phyloP scores from a whole-genome alignment of 2,113 vertebrate genomes.

The Corynorhinus townsendii region DNA sequence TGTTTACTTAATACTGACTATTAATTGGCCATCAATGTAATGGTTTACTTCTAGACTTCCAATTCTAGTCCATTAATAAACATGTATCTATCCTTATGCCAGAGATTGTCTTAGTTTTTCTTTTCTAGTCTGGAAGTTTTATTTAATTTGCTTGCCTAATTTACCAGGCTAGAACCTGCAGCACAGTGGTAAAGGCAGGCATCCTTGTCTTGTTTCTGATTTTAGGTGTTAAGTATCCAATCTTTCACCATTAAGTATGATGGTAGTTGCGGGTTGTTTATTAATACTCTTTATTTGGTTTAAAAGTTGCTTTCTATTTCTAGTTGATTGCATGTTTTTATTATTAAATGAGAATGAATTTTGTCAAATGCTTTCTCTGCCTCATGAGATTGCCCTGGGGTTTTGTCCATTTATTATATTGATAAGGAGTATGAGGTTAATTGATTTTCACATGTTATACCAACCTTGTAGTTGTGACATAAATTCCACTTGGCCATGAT shows the following conservation, averaged over 20 bases:
- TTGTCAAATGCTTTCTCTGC: neutral
- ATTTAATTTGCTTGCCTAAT: neutral
- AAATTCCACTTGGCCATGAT: neutral
- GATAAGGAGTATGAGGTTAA: neutral
- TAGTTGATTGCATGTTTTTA: neutral
- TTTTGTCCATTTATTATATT: neutral
- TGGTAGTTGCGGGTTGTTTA: neutral
- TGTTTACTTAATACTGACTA: neutral
- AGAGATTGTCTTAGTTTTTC: neutral
- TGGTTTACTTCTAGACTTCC: neutral
- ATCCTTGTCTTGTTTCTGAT: neutral
- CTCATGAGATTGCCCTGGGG: neutral
- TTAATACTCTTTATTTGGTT: neutral
- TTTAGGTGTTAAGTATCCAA: neutral
- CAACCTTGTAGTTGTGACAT: neutral
- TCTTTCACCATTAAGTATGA: neutral
- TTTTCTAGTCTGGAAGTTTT: neutral
- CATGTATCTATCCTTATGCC: neutral
- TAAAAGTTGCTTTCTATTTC: neutral
- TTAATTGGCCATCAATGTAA: neutral
- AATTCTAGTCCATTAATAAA: neutral
- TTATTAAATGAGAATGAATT: neutral
- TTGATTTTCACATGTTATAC: neutral
- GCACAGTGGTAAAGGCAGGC: too few species aligned
- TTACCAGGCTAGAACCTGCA: neutral